Conservation (phyloP, 2,113 vertebrate genomes). For the Oryzias melastigma region DNA sequence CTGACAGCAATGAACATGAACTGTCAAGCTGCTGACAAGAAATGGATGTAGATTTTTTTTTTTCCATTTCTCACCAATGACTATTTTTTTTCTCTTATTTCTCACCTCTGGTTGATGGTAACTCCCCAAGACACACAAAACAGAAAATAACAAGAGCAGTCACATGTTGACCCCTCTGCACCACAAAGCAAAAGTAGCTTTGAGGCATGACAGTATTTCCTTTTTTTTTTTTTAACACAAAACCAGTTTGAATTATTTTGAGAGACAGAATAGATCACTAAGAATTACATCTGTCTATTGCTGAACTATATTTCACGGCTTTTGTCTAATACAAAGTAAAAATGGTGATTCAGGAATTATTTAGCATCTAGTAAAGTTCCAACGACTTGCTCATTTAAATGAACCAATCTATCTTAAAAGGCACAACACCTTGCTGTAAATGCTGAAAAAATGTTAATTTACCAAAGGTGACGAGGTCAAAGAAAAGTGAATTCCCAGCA, state of each 20-base stretch:
- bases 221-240: constrained; percentile 60
- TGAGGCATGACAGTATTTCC: constrained; percentile 50
- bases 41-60: constrained; percentile 18
- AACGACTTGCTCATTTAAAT: too few relatives aligned
- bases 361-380: too few relatives aligned
- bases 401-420: background rate
- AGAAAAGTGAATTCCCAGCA: background rate
- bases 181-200: constrained; percentile 50
- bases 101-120: constrained; percentile 64
- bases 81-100: constrained; percentile 40
- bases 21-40: too few relatives aligned
- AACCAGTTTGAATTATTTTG: constrained; percentile 24
- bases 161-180: constrained; percentile 28
- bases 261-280: too few relatives aligned
- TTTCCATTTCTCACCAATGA: constrained; percentile 7
- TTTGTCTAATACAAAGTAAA: too few relatives aligned
- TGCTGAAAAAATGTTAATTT: background rate
- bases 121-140: constrained; percentile 59
- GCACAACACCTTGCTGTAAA: background rate
- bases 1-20: too few relatives aligned
- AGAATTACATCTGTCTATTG: too few relatives aligned
- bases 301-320: too few relatives aligned
- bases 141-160: constrained; percentile 61
- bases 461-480: background rate
- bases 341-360: too few relatives aligned